These are phyloP conservation scores for Drosophila anomalata DNA, from an alignment of 2,888 invertebrate species.

Conservation along the genomic window DNA sequence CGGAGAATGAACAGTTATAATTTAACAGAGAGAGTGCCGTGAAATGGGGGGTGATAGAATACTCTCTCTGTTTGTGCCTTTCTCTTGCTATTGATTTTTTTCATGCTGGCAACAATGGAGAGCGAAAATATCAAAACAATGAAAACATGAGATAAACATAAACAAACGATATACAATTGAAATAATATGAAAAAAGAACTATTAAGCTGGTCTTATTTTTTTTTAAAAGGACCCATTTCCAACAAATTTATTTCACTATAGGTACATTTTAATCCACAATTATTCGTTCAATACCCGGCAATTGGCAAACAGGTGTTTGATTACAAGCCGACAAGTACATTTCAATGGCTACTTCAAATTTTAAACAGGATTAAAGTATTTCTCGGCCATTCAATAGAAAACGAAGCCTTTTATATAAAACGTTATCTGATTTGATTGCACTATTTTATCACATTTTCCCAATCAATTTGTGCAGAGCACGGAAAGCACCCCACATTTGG, in stretches of 20 bases:
- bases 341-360: conserved; percentile 12
- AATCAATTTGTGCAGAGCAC: not conserved
- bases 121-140: conserved; percentile 30
- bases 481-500: conserved; percentile 23
- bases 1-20: conserved; percentile 14
- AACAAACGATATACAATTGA: conserved; percentile 22
- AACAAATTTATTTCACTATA: not conserved
- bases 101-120: conserved; percentile 56
- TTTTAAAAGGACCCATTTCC: not conserved
- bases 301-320: conserved; percentile 57
- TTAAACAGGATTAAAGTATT: conserved; percentile 4
- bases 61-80: conserved; percentile 19
- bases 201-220: not conserved
- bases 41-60: conserved; percentile 6
- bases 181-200: not conserved
- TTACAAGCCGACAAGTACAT: conserved; percentile 1
- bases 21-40: conserved; percentile 3
- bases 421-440: not conserved
- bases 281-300: not conserved
- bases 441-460: conserved; percentile 2
- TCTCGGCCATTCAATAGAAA: conserved; percentile 5
- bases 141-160: conserved; percentile 27
- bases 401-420: not conserved
- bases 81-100: conserved; percentile 69
- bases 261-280: not conserved